Evolutionary conservation across 2,888 invertebrate species (phyloP).

Genomic region (Crocallis elinguaria): DNA sequence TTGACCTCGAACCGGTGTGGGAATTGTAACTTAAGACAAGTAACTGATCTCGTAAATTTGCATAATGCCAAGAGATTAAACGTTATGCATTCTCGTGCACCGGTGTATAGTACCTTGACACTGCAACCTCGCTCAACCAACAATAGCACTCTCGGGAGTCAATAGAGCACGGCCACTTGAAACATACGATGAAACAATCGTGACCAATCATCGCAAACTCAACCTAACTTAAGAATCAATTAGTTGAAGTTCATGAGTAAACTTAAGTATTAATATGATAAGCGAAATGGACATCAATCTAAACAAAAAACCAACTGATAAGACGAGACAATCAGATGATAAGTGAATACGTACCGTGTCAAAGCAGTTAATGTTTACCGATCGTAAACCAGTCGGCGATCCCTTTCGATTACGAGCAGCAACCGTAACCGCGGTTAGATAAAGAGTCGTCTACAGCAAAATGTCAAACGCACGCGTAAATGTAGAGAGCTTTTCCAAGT

Average conservation of each 20-base stretch:
- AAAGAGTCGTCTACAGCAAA: slow-evolving; percentile 57
- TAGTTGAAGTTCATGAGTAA: not conserved
- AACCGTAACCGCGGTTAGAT: slow-evolving; percentile 64
- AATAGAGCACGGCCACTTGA: slow-evolving; percentile 66
- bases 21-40: slow-evolving; percentile 11
- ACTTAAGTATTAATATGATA: not conserved
- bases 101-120: slow-evolving; percentile 63
- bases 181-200: slow-evolving; percentile 61
- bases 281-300: slow-evolving; percentile 13
- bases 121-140: slow-evolving; percentile 65
- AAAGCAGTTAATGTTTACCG: slow-evolving; percentile 57
- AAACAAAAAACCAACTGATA: slow-evolving; percentile 56
- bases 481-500: slow-evolving; percentile 66
- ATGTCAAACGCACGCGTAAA: slow-evolving; percentile 66
- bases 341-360: slow-evolving; percentile 67
- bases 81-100: slow-evolving; percentile 32
- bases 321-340: slow-evolving; percentile 53
- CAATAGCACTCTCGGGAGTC: slow-evolving; percentile 67
- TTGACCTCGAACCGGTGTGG: slow-evolving; percentile 5
- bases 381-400: slow-evolving; percentile 66
- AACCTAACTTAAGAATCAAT: slow-evolving; percentile 1
- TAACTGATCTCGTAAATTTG: slow-evolving; percentile 35
- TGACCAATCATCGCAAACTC: slow-evolving; percentile 20
- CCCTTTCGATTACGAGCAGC: slow-evolving; percentile 61
- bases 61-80: slow-evolving; percentile 42